A percentile compares a stretch with the other conserved stretches of the same genome.
Evolutionary conservation across 1,140 invertebrate genomes (phyloP).

Genomic region (Hestina assimilis): DNA sequence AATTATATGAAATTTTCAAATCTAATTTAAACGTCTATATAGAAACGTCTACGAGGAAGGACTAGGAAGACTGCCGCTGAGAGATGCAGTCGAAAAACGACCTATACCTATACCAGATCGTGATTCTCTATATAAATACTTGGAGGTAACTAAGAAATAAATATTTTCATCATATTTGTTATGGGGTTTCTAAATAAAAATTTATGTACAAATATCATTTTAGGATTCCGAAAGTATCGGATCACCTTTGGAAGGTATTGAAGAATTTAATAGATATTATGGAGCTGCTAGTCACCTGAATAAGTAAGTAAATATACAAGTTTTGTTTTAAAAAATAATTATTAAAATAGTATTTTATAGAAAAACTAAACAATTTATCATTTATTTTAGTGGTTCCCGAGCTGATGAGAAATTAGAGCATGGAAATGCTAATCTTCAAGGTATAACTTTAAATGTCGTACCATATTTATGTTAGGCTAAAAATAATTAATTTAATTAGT

Average conservation of each 20-base stretch:
- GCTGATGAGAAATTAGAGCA: slow-evolving; percentile 60
- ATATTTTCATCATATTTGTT: not conserved
- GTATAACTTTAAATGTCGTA: too few species aligned
- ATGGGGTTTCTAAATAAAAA: not conserved
- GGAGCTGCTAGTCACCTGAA: slow-evolving; percentile 64
- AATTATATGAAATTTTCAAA: not conserved
- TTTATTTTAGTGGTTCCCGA: slow-evolving; percentile 39
- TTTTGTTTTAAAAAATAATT: not conserved
- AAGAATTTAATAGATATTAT: slow-evolving; percentile 51
- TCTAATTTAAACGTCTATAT: not conserved
- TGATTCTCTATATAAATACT: slow-evolving; percentile 41
- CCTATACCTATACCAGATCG: slow-evolving; percentile 61
- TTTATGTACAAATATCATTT: slow-evolving; percentile 9
- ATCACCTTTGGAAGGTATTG: slow-evolving; percentile 28
- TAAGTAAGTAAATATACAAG: slow-evolving; percentile 42
- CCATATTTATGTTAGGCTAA: too few species aligned
- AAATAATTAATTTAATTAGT: too few species aligned
- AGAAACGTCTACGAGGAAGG: slow-evolving; percentile 56
- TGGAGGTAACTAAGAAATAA: too few species aligned
- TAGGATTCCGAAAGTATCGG: slow-evolving; percentile 44
- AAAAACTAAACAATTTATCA: not conserved
- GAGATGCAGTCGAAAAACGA: slow-evolving; percentile 85
- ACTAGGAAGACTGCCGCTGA: slow-evolving; percentile 70
- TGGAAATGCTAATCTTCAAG: slow-evolving; percentile 67
- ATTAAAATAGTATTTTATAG: not conserved